Base-by-base conservation (phyloP, 1,140 invertebrate species). In the Drosophila rhopaloa region DNA sequence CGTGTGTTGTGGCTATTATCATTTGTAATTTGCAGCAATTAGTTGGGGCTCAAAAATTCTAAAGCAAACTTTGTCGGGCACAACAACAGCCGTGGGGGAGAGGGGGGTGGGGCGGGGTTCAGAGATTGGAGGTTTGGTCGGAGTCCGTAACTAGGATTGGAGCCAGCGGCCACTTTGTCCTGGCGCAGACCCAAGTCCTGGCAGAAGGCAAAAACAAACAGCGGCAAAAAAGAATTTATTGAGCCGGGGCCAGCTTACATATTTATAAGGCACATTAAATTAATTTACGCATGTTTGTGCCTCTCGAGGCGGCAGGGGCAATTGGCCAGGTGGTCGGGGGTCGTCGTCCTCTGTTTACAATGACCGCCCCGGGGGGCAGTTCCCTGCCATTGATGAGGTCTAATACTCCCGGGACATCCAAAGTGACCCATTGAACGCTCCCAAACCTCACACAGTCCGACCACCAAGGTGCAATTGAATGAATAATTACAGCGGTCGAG, bases 251-350 rank as follows among this genome's bases (percentile, higher is more conserved):
- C 77, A 72, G 76, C 84, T 89, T 89, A 89, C 68, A 89, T 89
- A 89, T 89, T 89, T 89, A 89, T 89, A 89, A 89, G 84, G 81
- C 77, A 89, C 84, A 89, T 89, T 84, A 89, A 89, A 89, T 89
- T 89, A 89, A 89, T 84, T 89, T 89, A 89, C 81, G 84, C 85
- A 84, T 89, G 84, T 79, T 89, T 84, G 79, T 65, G 68, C 70
- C 75, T 44, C 50, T 9, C 27, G 8, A 5, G 11, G 47, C 16
- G 32, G 47, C 11, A 37, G 29, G 27, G 47, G 27, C 2, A 14
- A 10, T 51, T 51, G 48, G 8, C 48, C 48, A 51, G 48, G 29
- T 51, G 48, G 48, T 16, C 48, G 48, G 48, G 48, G 29, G 14
- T 55, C 16, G 16, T 16, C 38, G 32, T 35, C 44, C 44, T 44